A percentile compares a stretch with the other conserved stretches of the same genome.
Evolutionary conservation across 2,797 vertebrate species (phyloP).

Genomic region (Champsocephalus gunnari): DNA sequence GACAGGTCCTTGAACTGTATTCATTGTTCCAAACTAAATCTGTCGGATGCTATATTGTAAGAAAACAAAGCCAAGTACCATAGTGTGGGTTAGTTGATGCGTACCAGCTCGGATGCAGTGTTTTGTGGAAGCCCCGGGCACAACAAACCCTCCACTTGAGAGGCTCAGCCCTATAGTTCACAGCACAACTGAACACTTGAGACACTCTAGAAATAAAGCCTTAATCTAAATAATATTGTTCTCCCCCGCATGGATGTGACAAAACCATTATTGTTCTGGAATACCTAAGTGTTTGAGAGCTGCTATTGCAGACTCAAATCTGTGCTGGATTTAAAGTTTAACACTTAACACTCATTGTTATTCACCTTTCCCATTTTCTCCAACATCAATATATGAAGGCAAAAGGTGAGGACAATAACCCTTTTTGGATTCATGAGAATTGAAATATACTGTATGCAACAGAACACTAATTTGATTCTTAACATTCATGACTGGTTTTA

Average conservation of each 20-base stretch:
- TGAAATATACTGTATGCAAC: neutral
- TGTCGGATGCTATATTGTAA: constrained; percentile 60
- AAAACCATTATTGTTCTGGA: constrained; percentile 25
- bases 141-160: constrained; percentile 44
- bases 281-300: constrained; percentile 9
- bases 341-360: neutral
- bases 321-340: neutral
- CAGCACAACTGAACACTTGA: constrained; percentile 32
- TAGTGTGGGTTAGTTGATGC: constrained; percentile 59
- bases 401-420: neutral
- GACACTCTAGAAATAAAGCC: constrained; percentile 49
- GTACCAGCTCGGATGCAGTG: constrained; percentile 59
- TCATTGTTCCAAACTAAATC: constrained; percentile 65
- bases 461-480: neutral
- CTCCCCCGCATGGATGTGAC: constrained; percentile 15
- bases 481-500: constrained; percentile 13
- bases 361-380: neutral
- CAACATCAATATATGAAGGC: neutral
- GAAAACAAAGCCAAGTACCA: constrained; percentile 56
- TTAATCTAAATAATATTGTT: constrained; percentile 47
- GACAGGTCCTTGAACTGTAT: constrained; percentile 58
- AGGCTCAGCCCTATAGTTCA: constrained; percentile 57
- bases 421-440: neutral
- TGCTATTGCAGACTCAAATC: neutral
- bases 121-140: constrained; percentile 54